phyloP scores from a whole-genome alignment of 2,888 invertebrate species.

The Lymantria monacha region DNA sequence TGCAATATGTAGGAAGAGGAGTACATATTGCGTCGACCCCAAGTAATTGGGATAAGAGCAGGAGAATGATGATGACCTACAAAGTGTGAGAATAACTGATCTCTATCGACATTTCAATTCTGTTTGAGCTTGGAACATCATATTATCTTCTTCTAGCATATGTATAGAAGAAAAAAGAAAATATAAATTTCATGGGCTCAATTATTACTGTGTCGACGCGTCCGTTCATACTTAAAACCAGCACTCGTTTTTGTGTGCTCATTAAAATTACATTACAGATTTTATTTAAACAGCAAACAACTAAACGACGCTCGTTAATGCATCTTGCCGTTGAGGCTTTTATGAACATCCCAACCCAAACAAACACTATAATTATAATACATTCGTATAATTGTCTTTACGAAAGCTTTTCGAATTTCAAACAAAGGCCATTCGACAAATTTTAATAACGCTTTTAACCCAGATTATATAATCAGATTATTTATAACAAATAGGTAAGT shows the following conservation, averaged over 20 bases:
- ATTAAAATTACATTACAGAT: constrained; percentile 80
- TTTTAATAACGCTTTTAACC: constrained; percentile 10
- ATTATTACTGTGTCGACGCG: background rate
- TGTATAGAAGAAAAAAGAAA: too few relatives aligned
- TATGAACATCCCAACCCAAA: constrained; percentile 61
- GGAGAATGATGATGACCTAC: too few relatives aligned
- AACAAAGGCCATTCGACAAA: background rate
- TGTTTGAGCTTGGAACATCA: too few relatives aligned
- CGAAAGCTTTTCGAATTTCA: background rate
- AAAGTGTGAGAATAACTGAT: too few relatives aligned
- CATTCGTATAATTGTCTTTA: constrained; percentile 25
- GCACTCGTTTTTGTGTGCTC: constrained; percentile 75
- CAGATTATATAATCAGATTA: too few relatives aligned
- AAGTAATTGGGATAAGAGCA: too few relatives aligned
- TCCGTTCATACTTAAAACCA: constrained; percentile 45
- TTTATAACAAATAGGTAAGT: too few relatives aligned
- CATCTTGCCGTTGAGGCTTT: constrained; percentile 61
- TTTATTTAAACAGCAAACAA: constrained; percentile 79
- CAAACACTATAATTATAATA: constrained; percentile 29
- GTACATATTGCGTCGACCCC: too few relatives aligned
- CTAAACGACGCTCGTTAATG: constrained; percentile 77
- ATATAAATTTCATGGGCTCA: background rate
- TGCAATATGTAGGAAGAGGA: too few relatives aligned
- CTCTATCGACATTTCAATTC: too few relatives aligned
- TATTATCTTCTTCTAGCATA: too few relatives aligned